Base-by-base conservation (phyloP, 2,888 invertebrate species). In the Drosophila macrothrix region DNA sequence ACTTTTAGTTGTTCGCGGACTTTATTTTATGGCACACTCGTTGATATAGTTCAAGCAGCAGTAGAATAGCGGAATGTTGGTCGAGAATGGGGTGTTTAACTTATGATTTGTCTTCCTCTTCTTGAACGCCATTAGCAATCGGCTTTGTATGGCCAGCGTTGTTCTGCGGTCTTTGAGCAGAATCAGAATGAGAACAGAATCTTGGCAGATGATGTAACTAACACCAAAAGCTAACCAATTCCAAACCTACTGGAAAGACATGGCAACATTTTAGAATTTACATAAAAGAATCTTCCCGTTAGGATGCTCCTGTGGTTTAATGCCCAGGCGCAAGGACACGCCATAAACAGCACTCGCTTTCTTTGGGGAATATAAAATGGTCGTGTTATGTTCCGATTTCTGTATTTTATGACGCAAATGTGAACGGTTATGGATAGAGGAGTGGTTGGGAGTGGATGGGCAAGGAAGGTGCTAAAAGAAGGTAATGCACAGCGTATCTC, bases 351-450 rank as follows among this genome's bases (percentile, higher is more conserved):
- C 69, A 54, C 52, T 65, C 39, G 52, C 49, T 63, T 60, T 37
- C 43, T 53, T 63, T 59, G 56, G 69, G 65, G 70, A 61, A 76
- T 59, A 75, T 83, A 67, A 78, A 76, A 78, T 78, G 73, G 33
- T 50, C 41, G 64, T 72, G 61, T 75, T 76, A 79, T 88, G 68
- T 56, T 58, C 78, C 65, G 78, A 84, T 80, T 78, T 83, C 39
- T 71, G 87, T 81, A 73, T 69, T 89, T 87, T 89, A 84, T 75
- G 78, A 68, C 67, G 64, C 53, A 60, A 19, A 77, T 80, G 73
- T 68, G 81, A 86, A 83, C 71, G 87, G 83, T 88, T 88, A 84
- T 84, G 78, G 78, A 31, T 35, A 68, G 43, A 77, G 67, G 67
- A 71, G 62, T 37, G 49, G 39, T 28, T 59, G 28, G 35, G 14